Evolutionary conservation across 2,797 vertebrate species (phyloP).

Genomic region (Champsocephalus gunnari): DNA sequence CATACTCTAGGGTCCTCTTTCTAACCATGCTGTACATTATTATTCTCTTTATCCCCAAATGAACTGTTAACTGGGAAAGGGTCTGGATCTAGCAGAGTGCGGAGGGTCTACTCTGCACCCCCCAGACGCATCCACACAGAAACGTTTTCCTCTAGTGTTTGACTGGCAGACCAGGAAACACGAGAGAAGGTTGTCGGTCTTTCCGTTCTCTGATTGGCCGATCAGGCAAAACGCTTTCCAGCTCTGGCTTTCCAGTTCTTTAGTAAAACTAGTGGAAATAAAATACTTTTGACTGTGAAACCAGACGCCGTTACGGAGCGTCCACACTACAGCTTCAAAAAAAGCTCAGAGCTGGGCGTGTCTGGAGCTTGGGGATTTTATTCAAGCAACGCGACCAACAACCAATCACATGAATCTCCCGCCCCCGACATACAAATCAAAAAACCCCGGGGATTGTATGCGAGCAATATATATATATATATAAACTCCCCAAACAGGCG

Average conservation of each 20-base stretch:
- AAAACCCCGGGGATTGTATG: no score
- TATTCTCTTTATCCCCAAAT: neutral
- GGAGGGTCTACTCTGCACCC: neutral
- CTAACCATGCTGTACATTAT: neutral
- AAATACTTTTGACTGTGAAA: neutral
- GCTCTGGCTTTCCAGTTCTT: neutral
- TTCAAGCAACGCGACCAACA: no score
- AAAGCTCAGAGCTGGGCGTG: no score
- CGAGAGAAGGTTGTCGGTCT: neutral
- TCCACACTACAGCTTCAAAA: no score
- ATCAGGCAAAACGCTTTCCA: no score
- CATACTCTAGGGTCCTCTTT: neutral
- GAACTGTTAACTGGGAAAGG: neutral
- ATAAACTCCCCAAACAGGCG: no score
- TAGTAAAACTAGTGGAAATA: neutral
- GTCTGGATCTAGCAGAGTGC: neutral
- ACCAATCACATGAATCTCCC: no score
- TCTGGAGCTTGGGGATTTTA: no score
- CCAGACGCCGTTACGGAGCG: neutral
- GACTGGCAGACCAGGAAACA: constrained; percentile 9
- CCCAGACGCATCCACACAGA: no score
- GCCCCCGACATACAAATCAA: no score
- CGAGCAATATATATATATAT: no score
- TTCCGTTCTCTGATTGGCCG: no score
- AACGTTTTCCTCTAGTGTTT: neutral